phyloP scores from a whole-genome alignment of 2,888 invertebrate genomes.

The Hedychridium roseum region DNA sequence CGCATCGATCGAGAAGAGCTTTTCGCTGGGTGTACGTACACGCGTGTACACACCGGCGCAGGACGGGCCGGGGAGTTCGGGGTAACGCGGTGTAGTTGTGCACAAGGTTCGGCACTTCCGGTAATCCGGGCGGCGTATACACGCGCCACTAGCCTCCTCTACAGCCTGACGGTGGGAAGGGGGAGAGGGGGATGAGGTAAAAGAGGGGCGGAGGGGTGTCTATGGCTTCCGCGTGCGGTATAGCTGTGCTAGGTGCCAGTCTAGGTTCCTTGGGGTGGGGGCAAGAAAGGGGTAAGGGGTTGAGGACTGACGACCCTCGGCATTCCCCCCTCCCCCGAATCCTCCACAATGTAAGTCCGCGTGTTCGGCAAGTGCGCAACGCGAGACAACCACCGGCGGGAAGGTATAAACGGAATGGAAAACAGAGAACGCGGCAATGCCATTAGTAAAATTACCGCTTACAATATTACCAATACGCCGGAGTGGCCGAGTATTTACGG shows the following conservation, averaged over 20 bases:
- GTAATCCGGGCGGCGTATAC: constrained; percentile 21
- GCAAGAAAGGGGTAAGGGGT: too few species aligned
- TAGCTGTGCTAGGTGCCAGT: too few species aligned
- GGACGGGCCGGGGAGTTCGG: neutral
- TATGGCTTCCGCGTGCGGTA: too few species aligned
- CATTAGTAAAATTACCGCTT: constrained; percentile 59
- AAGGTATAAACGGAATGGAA: constrained; percentile 37
- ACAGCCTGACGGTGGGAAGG: too few species aligned
- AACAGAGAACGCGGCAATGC: constrained; percentile 49
- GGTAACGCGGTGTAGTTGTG: constrained; percentile 11
- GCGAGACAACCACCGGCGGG: too few species aligned
- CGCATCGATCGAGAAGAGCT: constrained; percentile 5
- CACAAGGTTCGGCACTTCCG: constrained; percentile 25
- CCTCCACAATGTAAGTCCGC: too few species aligned
- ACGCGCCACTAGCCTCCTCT: constrained; percentile 1
- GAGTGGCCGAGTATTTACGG: constrained; percentile 40
- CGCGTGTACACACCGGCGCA: neutral
- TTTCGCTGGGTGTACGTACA: neutral
- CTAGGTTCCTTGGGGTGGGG: too few species aligned
- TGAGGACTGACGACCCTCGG: too few species aligned
- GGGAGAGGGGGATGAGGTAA: constrained; percentile 2
- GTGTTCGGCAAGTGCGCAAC: too few species aligned
- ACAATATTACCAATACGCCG: constrained; percentile 54
- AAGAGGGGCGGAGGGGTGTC: constrained; percentile 3
- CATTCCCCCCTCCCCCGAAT: too few species aligned